These are phyloP conservation scores for Cacoxenus indagator DNA, from an alignment of 2,888 invertebrate species.

Conservation along the genomic window DNA sequence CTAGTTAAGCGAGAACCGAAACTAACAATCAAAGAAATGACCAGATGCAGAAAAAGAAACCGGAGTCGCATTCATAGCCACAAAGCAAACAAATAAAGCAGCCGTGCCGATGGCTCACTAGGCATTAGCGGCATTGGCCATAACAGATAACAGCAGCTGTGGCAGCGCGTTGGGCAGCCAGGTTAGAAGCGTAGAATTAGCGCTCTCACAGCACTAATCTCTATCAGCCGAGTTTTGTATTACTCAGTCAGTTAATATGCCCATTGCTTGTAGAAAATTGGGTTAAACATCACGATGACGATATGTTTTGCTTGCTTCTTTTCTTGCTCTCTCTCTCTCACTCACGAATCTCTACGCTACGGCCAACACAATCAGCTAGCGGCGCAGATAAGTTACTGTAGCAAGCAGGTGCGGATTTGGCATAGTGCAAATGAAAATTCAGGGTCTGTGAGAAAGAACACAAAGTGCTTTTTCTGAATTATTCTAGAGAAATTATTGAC, in stretches of 20 bases:
- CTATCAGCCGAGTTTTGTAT: no score
- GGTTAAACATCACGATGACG: constrained; percentile 15
- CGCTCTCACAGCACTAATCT: no score
- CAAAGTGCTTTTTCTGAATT: no score
- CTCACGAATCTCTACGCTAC: not conserved
- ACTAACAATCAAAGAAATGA: no score
- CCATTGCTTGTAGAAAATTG: not conserved
- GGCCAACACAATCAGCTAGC: not conserved
- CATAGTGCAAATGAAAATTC: no score
- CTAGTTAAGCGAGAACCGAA: no score
- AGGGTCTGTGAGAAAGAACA: no score
- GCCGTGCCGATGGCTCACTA: not conserved
- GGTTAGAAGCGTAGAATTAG: not conserved
- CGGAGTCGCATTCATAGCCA: no score
- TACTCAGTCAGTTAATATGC: not conserved
- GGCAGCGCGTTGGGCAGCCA: not conserved
- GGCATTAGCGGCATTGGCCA: no score
- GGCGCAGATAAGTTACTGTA: not conserved
- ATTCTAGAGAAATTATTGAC: no score
- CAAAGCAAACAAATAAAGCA: not conserved
- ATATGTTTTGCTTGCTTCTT: not conserved
- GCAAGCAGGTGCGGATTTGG: no score
- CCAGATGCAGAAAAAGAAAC: no score
- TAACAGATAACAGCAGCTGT: not conserved
- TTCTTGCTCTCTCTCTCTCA: not conserved